Percentiles rank a stretch among this genome's conserved stretches.
Evolutionary conservation across 2,888 invertebrate genomes (phyloP).

Genomic region (Nasonovia ribisnigri): DNA sequence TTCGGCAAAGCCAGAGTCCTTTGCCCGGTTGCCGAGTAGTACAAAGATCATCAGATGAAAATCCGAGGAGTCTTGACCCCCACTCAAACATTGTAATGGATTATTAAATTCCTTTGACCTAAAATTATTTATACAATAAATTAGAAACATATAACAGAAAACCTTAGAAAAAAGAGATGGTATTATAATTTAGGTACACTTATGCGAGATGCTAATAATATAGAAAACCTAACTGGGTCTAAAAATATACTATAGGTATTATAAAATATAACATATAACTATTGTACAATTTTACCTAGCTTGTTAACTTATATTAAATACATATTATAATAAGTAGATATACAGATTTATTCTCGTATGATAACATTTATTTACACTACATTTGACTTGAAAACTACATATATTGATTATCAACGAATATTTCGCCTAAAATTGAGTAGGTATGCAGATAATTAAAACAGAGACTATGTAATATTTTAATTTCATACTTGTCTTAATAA

Average conservation of each 20-base stretch:
- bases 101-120: constrained; percentile 7
- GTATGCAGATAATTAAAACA: neutral
- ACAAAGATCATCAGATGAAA: constrained; percentile 48
- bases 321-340: too few species aligned
- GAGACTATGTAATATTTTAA: neutral
- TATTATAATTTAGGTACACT: neutral
- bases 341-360: too few species aligned
- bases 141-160: neutral
- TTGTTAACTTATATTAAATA: neutral
- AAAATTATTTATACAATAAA: constrained; percentile 4
- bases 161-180: too few species aligned
- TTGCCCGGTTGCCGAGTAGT: constrained; percentile 15
- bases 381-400: neutral
- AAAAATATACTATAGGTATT: neutral
- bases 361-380: neutral
- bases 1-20: constrained; percentile 50
- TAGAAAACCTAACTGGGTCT: neutral
- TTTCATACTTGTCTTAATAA: neutral
- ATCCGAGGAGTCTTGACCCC: constrained; percentile 48
- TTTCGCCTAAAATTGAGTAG: too few species aligned
- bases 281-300: neutral
- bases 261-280: neutral
- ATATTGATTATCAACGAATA: neutral
- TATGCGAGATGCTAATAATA: neutral
- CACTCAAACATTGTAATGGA: constrained; percentile 44